Conservation (phyloP, 2,888 invertebrate species). For the Coremacera marginata region DNA sequence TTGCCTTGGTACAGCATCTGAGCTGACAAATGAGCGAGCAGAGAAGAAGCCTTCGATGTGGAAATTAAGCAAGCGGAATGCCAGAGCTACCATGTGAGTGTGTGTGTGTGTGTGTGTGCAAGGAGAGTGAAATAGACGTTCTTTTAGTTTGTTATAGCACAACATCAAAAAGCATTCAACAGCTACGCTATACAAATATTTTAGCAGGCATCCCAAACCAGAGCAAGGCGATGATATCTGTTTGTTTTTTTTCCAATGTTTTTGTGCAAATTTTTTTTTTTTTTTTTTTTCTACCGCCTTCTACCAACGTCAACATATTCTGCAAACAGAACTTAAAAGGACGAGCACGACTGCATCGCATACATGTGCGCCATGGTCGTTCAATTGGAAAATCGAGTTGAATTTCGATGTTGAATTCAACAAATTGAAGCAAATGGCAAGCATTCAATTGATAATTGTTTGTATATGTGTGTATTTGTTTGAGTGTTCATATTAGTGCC, state of each 20-base stretch:
- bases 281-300: not conserved
- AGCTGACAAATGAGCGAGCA: slow-evolving; percentile 30
- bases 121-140: not conserved
- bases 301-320: not conserved
- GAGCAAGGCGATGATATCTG: not conserved
- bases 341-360: not conserved
- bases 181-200: slow-evolving; percentile 33
- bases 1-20: not conserved
- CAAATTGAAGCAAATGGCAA: slow-evolving; percentile 11
- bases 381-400: slow-evolving; percentile 68
- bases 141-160: slow-evolving; percentile 9
- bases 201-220: slow-evolving; percentile 13
- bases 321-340: not conserved
- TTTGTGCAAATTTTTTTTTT: not conserved
- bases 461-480: no score
- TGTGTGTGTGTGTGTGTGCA: not conserved
- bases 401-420: slow-evolving; percentile 46
- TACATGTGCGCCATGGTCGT: slow-evolving; percentile 48
- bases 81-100: not conserved
- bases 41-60: no score
- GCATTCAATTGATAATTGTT: slow-evolving; percentile 15
- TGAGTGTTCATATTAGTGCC: no score
- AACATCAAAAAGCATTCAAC: slow-evolving; percentile 36
- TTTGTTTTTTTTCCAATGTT: not conserved
- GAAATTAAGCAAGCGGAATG: not conserved